Evolutionary conservation across 37 sponge, comb jelly and placozoan genomes (phyloP), one percentile per base, ranked within the genome.

Genomic region (Hormiphora californensis): DNA sequence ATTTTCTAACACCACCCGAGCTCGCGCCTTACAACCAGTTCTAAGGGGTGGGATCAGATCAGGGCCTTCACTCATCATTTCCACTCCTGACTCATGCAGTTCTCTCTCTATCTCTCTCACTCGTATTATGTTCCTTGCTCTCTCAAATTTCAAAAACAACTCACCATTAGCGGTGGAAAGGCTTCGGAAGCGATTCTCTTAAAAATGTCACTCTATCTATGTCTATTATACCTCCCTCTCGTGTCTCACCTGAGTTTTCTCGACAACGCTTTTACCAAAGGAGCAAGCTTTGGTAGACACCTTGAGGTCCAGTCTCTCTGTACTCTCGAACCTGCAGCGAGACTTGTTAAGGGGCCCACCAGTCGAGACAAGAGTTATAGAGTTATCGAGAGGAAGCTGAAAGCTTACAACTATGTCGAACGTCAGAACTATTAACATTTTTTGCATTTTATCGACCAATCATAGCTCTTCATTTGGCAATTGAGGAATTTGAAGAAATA

Each of bases 221-320:
- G 21, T 53, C 21, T 21, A 53, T 21, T 53, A 53, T 21, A n/a
- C 21, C 19, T 21, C 19, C 21, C 21, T n/a, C n/a, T n/a, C n/a
- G n/a, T 63, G 65, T 1, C 78, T 57, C 39, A 96, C 97, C 92
- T 96, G 94, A 9, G 94, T 93, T 87, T 96, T 96, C 63, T 96
- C 94, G 51, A 96, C 97, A 0, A 96, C 97, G 87, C 92, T 93
- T 87, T 94, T 94, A 0, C 97, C 97, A 91, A 96, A 96, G 15
- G 97, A 96, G 73, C 97, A 96, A 51, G 94, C 97, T 90, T 96
- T 94, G 25, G 97, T 94, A 0, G 97, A 93, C 43, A 94, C 93
- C 0, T 92, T 88, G 41, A 94, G 92, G 17, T 92, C 92, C 86
- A 92, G 88, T 53, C 93, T 92, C 51, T 97, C 94, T 28, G 67